Base-by-base conservation (phyloP, 2,797 vertebrate species). In the Spinibarbus caldwelli region DNA sequence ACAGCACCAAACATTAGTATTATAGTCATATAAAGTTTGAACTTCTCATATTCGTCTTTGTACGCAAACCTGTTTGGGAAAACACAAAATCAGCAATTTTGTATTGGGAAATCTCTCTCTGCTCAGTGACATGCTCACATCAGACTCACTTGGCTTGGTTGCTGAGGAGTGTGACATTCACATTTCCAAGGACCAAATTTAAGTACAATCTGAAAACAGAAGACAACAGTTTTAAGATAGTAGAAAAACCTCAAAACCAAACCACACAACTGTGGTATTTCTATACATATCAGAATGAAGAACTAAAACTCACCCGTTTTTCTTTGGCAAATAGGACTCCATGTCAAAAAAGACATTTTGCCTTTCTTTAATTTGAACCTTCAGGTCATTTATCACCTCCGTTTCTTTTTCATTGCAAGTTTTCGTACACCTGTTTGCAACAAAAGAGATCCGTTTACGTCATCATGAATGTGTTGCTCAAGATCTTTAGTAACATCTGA, bases 1-100 rank as follows among this genome's bases (percentile, higher is more conserved):
- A 99, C 95, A 0, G 98, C 98, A 80, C 97, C 98, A 0, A 99
- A 95, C 92, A 99, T 95, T 89, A 99, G 94, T 91, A 99, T 98
- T 91, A 99, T 99, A 0, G 98, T 99, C 96, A 99, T 95, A 90
- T 96, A 98, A 89, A 99, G 97, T 91, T 99, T 99, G 92, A 99
- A 99, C 92, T 99, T 99, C 93, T 99, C 98, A 79, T 99, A 99
- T 88, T 99, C 98, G 0, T 99, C 98, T 95, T 99, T 99, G 94
- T 99, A 99, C 45, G 98, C 97, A 75, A 99, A 99, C 91, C 98
- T 99, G 84, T 43, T 54, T 54, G 26, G 29, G 14, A 82, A 80
- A 64, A 62, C 52, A 80, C 23, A 71, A 71, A 71, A 52, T 57
- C 10, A 72, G 31, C 6, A 0, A 31, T 7, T 38, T 41, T 17